These are phyloP conservation scores for Rhopalosiphum padi DNA, from an alignment of 1,140 invertebrate species.

Conservation along the genomic window DNA sequence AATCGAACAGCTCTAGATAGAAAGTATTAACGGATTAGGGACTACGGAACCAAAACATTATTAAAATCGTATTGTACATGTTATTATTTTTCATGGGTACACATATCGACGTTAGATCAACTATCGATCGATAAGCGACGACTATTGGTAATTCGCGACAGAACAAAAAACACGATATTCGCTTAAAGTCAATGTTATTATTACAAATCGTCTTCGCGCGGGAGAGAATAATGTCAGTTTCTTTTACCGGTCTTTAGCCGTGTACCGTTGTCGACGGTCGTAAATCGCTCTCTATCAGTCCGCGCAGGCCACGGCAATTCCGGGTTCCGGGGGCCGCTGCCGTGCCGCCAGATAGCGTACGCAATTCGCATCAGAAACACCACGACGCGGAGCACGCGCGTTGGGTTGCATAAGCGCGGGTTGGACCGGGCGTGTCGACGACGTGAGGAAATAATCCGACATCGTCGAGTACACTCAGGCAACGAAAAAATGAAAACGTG, in stretches of 20 bases:
- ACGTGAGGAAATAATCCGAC: background rate
- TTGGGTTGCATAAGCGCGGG: background rate
- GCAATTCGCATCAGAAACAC: background rate
- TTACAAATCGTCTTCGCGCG: background rate
- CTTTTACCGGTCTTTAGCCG: background rate
- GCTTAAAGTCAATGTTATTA: background rate
- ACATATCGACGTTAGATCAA: no score
- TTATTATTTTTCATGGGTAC: no score
- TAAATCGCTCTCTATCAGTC: slow-evolving; percentile 18
- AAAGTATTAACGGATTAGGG: no score
- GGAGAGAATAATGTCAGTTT: background rate
- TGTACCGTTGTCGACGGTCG: background rate
- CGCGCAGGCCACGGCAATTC: no score
- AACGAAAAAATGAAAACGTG: background rate
- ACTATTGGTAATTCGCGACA: no score
- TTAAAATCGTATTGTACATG: no score
- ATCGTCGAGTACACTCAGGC: no score
- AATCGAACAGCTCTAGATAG: no score
- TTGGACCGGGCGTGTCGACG: background rate
- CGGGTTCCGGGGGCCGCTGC: rapidly evolving
- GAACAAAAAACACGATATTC: no score
- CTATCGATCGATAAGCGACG: no score
- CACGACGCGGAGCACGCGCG: background rate
- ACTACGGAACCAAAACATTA: no score
- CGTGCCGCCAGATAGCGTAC: slow-evolving; percentile 21